Conservation (phyloP, 2,797 vertebrate species). For the Mormyrops attenuatus region DNA sequence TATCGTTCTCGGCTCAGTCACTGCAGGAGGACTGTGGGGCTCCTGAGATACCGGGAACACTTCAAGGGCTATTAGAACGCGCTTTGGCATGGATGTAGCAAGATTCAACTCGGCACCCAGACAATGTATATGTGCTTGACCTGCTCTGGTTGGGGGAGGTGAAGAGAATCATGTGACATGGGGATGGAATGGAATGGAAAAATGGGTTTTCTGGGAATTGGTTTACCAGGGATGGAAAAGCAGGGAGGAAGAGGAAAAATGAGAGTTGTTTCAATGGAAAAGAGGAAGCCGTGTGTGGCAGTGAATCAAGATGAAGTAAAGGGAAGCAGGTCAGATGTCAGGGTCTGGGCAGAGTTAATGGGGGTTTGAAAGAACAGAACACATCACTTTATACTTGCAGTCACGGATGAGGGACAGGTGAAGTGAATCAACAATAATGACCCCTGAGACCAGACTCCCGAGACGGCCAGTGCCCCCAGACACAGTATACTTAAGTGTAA, state of each 20-base stretch:
- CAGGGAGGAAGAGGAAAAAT: not conserved
- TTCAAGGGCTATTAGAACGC: not conserved
- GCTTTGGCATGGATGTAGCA: not conserved
- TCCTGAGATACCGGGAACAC: not conserved
- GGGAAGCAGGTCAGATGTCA: not conserved
- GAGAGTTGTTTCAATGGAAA: not conserved
- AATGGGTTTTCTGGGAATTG: not conserved
- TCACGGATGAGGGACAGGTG: not conserved
- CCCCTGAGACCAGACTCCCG: not conserved
- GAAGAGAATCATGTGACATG: not conserved
- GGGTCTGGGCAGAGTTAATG: not conserved
- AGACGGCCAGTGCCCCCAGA: not conserved
- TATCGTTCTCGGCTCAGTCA: not conserved
- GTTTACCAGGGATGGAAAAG: not conserved
- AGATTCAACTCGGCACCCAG: not conserved
- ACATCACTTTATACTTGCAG: not conserved
- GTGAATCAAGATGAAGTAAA: not conserved
- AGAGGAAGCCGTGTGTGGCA: not conserved
- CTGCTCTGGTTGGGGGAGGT: not conserved
- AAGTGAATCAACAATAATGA: not conserved
- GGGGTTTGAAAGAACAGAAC: not conserved
- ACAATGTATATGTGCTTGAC: not conserved
- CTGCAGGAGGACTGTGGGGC: not conserved
- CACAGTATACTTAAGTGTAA: not conserved
- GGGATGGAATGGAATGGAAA: not conserved